phyloP scores from a whole-genome alignment of 2,888 invertebrate species.

The Neria commutata region DNA sequence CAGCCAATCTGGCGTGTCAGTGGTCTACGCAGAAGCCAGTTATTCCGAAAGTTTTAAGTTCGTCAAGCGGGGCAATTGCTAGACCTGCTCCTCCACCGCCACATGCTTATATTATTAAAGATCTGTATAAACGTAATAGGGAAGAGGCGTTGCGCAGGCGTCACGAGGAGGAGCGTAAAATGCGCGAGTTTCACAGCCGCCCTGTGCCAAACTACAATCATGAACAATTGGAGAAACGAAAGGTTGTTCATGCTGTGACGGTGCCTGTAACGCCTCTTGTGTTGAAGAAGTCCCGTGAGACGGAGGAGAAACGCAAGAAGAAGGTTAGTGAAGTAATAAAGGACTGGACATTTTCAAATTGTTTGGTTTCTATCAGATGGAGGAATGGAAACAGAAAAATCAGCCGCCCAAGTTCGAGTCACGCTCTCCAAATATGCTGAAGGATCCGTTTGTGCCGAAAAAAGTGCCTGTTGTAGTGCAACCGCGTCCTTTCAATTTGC shows the following conservation, averaged over 20 bases:
- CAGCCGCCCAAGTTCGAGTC: conserved; percentile 34
- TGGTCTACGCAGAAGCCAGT: conserved; percentile 35
- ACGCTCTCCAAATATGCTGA: conserved; percentile 35
- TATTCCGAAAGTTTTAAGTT: background rate
- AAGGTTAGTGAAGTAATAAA: conserved; percentile 32
- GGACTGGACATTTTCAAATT: background rate
- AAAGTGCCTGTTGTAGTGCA: conserved; percentile 34
- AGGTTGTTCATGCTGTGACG: conserved; percentile 42
- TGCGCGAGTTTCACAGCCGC: conserved; percentile 54
- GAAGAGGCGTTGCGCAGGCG: conserved; percentile 39
- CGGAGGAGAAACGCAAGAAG: conserved; percentile 35
- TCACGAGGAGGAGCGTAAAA: conserved; percentile 51
- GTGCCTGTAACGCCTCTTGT: conserved; percentile 50
- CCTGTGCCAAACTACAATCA: conserved; percentile 55
- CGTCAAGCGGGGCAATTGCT: conserved; percentile 16
- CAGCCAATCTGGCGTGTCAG: conserved; percentile 27
- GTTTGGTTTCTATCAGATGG: conserved; percentile 33
- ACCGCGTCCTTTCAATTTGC: conserved; percentile 51
- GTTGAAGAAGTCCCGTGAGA: conserved; percentile 45
- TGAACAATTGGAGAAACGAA: conserved; percentile 30
- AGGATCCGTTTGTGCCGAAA: conserved; percentile 46
- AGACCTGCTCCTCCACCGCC: conserved; percentile 35
- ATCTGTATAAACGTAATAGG: conserved; percentile 50
- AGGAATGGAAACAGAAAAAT: conserved; percentile 38
- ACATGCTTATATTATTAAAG: conserved; percentile 47